A percentile compares a stretch with the other conserved stretches of the same genome.
These are phyloP conservation scores for Oophaga pumilio DNA, from an alignment of 2,113 vertebrate species.

Conservation along the genomic window DNA sequence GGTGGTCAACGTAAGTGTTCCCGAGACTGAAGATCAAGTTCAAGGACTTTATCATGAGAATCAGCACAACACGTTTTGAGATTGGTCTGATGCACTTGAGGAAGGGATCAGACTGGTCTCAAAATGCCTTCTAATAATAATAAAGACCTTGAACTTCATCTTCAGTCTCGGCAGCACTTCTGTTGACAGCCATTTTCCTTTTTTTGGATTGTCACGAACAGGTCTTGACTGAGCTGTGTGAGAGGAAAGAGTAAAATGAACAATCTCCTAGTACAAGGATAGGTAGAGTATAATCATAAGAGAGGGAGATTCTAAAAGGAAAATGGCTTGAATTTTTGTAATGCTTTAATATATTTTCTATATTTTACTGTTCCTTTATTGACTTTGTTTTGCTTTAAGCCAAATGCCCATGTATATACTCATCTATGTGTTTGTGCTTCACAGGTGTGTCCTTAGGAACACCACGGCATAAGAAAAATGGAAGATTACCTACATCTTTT, in stretches of 20 bases:
- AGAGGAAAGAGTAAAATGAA: neutral
- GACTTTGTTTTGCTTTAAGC: neutral
- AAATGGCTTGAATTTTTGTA: no score
- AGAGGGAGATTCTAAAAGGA: no score
- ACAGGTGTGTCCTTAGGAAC: constrained; percentile 40
- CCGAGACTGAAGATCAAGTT: no score
- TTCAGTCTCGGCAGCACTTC: no score
- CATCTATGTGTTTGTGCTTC: neutral
- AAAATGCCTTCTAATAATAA: no score
- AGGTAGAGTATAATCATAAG: neutral
- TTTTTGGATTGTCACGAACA: neutral
- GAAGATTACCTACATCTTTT: constrained; percentile 58
- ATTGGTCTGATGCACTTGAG: no score
- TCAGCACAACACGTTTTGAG: no score
- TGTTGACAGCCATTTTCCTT: no score
- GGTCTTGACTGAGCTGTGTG: neutral
- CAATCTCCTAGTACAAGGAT: neutral
- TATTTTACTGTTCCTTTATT: neutral
- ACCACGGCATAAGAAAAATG: constrained; percentile 45
- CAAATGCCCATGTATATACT: neutral
- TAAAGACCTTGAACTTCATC: no score
- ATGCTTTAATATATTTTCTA: neutral
- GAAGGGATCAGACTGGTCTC: no score
- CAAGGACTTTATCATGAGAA: no score
- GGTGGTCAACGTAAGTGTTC: no score